A percentile compares a stretch with the other conserved stretches of the same genome.
These are phyloP conservation scores for Diarsia brunnea DNA, from an alignment of 2,888 invertebrate genomes.

Conservation along the genomic window DNA sequence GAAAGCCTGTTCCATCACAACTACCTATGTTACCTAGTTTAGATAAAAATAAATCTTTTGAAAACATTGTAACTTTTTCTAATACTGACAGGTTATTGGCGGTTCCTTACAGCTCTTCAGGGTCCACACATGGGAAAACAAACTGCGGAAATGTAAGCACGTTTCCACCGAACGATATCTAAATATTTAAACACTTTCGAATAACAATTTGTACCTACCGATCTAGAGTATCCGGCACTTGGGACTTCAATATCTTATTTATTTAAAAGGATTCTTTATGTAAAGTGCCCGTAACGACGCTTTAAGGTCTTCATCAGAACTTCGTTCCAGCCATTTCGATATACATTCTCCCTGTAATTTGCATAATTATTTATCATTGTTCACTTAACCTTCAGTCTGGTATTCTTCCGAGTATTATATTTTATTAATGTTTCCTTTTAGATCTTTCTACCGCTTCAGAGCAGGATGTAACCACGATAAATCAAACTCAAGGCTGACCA, in stretches of 20 bases:
- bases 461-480: constrained; percentile 29
- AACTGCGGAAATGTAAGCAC: constrained; percentile 8
- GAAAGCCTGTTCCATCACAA: not conserved
- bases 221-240: constrained; percentile 6
- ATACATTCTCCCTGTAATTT: constrained; percentile 44
- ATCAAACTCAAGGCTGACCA: constrained; percentile 53
- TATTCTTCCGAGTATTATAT: constrained; percentile 7
- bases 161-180: constrained; percentile 19
- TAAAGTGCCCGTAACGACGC: constrained; percentile 51
- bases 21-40: not conserved
- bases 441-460: constrained; percentile 2
- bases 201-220: constrained; percentile 1
- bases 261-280: constrained; percentile 40
- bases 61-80: not conserved
- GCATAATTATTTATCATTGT: constrained; percentile 45
- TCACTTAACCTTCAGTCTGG: constrained; percentile 16
- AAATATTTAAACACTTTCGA: constrained; percentile 28
- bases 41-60: not conserved
- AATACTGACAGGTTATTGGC: not conserved
- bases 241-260: constrained; percentile 45
- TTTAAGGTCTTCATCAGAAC: constrained; percentile 38
- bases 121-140: not conserved
- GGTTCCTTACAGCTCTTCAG: not conserved
- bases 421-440: constrained; percentile 23
- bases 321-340: constrained; percentile 44